Evolutionary conservation across 2,888 invertebrate species (phyloP), one percentile per base, ranked within the genome.

Genomic region (Chloromyia formosa): DNA sequence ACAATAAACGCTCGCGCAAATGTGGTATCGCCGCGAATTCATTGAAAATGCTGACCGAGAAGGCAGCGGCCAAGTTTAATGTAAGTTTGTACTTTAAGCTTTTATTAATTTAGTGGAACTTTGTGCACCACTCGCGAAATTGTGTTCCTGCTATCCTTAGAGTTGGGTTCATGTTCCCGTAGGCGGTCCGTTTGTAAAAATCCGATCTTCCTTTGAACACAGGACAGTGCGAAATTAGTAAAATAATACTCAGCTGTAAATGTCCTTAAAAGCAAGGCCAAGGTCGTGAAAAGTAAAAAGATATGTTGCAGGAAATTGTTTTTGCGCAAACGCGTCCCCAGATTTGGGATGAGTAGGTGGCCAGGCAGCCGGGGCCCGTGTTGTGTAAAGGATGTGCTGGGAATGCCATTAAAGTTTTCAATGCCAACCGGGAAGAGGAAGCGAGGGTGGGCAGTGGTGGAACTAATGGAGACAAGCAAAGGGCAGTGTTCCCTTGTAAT

Each of bases 1-100:
- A 85, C 76, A 83, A 83, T 75, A 82, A 83, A 35, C 81, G 86
- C 0, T 78, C 81, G 0, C 80, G 80, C 73, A 85, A 84, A 78
- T 84, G 80, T 75, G 86, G 86, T 14, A 82, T 86, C 40, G 86
- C 85, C 54, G 85, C 85, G 1, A 83, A 84, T 80, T 83, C 83
- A 1, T 76, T 85, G 56, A 77, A 80, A 77, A 82, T 82, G 82
- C 78, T 86, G 0, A 75, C 81, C 22, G 79, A 81, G 20, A 86
- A 86, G 78, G 82, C 85, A 2, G 79, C 79, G 71, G 66, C 79
- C 18, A 86, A 85, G 78, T 85, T 86, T 80, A 83, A 84, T 80
- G 85, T 85, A 79, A 83, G 82, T 81, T 12, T 66, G 3, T n/a
- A n/a, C n/a, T n/a, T n/a, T n/a, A n/a, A 16, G 10, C 10, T 3